Evolutionary conservation across 1,140 invertebrate species (phyloP), one percentile per base, ranked within the genome.

Genomic region (Philotrypesis tridentata): DNA sequence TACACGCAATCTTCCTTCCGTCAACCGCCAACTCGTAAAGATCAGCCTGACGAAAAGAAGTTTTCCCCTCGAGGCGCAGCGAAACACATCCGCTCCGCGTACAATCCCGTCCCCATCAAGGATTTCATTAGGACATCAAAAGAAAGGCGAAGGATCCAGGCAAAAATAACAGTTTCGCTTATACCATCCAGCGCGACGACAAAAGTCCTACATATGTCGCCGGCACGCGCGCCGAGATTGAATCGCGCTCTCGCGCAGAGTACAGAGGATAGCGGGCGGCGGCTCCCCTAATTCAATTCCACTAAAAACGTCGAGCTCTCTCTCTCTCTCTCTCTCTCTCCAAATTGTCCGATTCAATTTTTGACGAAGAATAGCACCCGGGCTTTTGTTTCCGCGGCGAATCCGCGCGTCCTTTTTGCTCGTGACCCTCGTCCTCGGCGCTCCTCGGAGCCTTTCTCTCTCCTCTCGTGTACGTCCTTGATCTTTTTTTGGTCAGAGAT

Each of bases 341-440:
- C 67, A 68, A 82, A 77, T 82, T 82, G 80, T 82, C 74, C 29
- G 67, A 77, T 82, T 72, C 80, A 82, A 82, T 82, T 82, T 82
- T 77, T 61, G 63, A 43, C n/a, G 37, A 67, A 73, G 70, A 73
- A 80, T 80, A 61, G 71, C 70, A 11, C 70, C 55, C 31, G 74
- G n/a, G 67, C 80, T 72, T 61, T 82, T 82, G 67, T 82, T 63
- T 78, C 72, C 48, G 9, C 5, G 40, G 23, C 63, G 21, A 37
- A 9, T 23, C 23, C 61, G 37, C 43, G 63, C 55, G 29, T 31
- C 63, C 27, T 48, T 43, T 73, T 65, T 25, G 21, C 67, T 31
- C 67, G 2, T 9, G 12, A 29, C 27, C 67, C 67, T n/a, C 31
- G 31, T 37, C 25, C 29, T 9, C 55, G n/a, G 14, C 6, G 48